Evolutionary conservation across 2,797 vertebrate species (phyloP).

Genomic region (Bradypodion pumilum): DNA sequence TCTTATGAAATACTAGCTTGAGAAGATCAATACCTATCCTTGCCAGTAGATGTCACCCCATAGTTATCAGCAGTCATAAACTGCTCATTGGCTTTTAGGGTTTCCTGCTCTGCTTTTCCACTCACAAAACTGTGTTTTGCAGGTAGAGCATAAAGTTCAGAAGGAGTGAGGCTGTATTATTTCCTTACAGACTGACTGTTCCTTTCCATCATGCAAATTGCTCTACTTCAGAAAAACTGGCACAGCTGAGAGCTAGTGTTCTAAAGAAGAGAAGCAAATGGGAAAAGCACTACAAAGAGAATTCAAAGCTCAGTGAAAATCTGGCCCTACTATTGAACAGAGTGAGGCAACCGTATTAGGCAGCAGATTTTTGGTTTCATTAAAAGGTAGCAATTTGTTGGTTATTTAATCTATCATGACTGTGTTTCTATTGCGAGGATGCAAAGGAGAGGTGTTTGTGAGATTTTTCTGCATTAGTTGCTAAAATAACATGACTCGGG

Average conservation of each 20-base stretch:
- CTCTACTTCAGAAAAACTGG: neutral
- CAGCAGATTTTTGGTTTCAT: neutral
- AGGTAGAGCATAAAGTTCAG: neutral
- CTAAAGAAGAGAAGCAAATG: neutral
- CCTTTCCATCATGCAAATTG: neutral
- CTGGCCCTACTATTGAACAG: neutral
- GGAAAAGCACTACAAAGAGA: neutral
- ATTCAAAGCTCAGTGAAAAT: neutral
- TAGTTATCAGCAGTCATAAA: neutral
- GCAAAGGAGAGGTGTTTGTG: neutral
- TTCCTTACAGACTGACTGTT: neutral
- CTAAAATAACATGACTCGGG: neutral
- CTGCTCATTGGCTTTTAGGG: neutral
- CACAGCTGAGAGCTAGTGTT: neutral
- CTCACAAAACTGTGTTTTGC: neutral
- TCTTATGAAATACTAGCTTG: too few relatives aligned
- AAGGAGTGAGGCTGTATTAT: neutral
- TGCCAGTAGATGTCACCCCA: conserved; percentile 23
- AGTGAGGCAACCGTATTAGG: neutral
- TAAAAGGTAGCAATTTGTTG: neutral
- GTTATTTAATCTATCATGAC: neutral
- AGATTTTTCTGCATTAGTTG: neutral
- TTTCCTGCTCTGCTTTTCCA: neutral
- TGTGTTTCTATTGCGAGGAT: neutral
- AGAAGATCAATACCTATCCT: neutral